Base-by-base conservation (phyloP, 2,113 vertebrate species). In the Tor tambroides region DNA sequence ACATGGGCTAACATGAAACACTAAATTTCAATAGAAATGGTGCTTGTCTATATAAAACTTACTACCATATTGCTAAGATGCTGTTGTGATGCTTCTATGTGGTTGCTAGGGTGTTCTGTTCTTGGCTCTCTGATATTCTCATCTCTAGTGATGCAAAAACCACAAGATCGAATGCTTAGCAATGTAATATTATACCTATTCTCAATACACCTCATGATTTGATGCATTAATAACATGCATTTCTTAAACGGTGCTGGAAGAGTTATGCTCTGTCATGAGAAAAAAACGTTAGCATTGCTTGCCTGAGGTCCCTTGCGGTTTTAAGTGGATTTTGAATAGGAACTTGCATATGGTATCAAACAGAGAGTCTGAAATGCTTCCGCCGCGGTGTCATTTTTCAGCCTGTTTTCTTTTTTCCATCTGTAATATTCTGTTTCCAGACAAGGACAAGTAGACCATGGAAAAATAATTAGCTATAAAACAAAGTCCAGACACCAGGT, bases 231-330 rank as follows among this genome's bases (percentile, higher is more conserved):
- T 49, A 49, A 76, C 41, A 2, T 26, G 41, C 74, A 3, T 46
- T 17, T 43, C n/a, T 46, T 17, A 46, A 76, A 76, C 14, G 41
- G 74, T 76, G 74, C 12, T 28, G 6, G 23, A 28, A 76, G 74
- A 17, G 5, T 28, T 76, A 28, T 76, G 41, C n/a, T 28, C 41
- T 4, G 43, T n/a, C 21, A 11, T 43, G 4, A 28, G 11, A 43
- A 14, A 74, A 72, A 46, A 75, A 43, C 30, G 3, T 4, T 32
- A 69, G 15, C 17, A 3, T 8, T 14, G 10, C 21, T 74, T 49
- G 74, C 74, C 72, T 49, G 74, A 46, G 74, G 74, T 26, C 41
- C n/a, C 80, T 61, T 81, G 80, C 1, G 38, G n/a, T 81, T 65
- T 38, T 30, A 28, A 67, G 59, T 26, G n/a, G 38, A 46, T 81